Percentiles rank a stretch among this genome's conserved stretches.
phyloP scores from a whole-genome alignment of 1,140 invertebrate genomes.

The Drosophila lacertosa region DNA sequence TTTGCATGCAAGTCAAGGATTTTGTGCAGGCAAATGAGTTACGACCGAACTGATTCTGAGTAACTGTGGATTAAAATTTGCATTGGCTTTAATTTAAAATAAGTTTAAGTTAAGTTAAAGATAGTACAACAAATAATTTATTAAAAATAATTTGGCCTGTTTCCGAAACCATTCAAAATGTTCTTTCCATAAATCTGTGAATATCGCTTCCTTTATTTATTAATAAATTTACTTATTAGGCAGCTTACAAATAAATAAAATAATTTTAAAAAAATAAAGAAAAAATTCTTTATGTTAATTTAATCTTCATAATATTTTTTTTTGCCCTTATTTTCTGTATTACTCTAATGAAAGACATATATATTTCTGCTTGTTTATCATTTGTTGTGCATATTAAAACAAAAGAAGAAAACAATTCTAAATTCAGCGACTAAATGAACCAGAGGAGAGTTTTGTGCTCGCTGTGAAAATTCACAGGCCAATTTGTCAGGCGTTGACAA shows the following conservation, averaged over 20 bases:
- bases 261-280: too few species aligned
- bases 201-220: too few species aligned
- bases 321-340: not conserved
- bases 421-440: constrained; percentile 9
- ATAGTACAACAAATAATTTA: too few species aligned
- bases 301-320: too few species aligned
- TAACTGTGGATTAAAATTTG: constrained; percentile 6
- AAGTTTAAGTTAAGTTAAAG: too few species aligned
- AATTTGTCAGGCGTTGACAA: constrained; percentile 78
- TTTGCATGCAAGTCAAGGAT: constrained; percentile 45
- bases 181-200: too few species aligned
- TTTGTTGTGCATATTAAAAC: constrained; percentile 6
- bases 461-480: constrained; percentile 59
- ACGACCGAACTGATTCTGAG: constrained; percentile 11
- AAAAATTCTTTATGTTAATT: too few species aligned
- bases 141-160: too few species aligned
- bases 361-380: not conserved
- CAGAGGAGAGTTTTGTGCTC: not conserved
- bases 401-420: constrained; percentile 17
- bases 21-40: constrained; percentile 29
- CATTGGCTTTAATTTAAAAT: not conserved
- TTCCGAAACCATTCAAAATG: too few species aligned
- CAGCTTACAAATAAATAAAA: too few species aligned
- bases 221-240: too few species aligned
- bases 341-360: not conserved